Evolutionary conservation across 2,797 vertebrate genomes (phyloP), one percentile per base, ranked within the genome.

Genomic region (Anableps anableps): DNA sequence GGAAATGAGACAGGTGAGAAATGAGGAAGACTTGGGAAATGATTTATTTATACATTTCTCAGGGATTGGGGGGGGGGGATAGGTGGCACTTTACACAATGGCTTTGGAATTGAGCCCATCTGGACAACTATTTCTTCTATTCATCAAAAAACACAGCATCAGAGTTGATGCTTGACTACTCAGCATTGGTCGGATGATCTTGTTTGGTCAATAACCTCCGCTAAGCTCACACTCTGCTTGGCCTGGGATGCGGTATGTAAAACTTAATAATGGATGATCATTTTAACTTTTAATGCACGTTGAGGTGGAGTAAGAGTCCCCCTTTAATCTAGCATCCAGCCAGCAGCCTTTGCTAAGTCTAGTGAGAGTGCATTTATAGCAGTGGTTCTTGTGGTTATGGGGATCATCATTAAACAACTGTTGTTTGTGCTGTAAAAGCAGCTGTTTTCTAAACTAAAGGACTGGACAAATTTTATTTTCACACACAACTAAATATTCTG

Each of bases 211-310:
- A 88, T 80, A 88, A 58, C 83, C 16, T 75, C n/a, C 0, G 6
- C 71, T 76, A 77, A 88, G 76, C 87, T 86, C 88, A 72, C 80
- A 82, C 72, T 81, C 88, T 71, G 80, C 68, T 86, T 17, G 13
- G 74, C 66, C 82, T 84, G 74, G 79, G 82, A 91, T 83, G 84
- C 86, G 85, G 83, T 78, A 89, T 93, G 92, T 93, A 90, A 86
- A 93, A 86, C 79, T 93, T 81, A 94, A 94, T 94, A 93, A 94
- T 92, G 86, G 87, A 94, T 93, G 90, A 93, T 89, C 55, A 9
- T 84, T 94, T 95, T 91, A 92, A 94, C 90, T 93, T 93, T 93
- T 92, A 94, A 92, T 93, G 93, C 88, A 89, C 75, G 50, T 77
- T 76, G 91, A 93, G 91, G 79, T 83, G 72, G 83, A 85, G 83